A percentile compares a stretch with the other conserved stretches of the same genome.
Conservation (phyloP, 2,888 invertebrate genomes). For the Thera obeliscata region DNA sequence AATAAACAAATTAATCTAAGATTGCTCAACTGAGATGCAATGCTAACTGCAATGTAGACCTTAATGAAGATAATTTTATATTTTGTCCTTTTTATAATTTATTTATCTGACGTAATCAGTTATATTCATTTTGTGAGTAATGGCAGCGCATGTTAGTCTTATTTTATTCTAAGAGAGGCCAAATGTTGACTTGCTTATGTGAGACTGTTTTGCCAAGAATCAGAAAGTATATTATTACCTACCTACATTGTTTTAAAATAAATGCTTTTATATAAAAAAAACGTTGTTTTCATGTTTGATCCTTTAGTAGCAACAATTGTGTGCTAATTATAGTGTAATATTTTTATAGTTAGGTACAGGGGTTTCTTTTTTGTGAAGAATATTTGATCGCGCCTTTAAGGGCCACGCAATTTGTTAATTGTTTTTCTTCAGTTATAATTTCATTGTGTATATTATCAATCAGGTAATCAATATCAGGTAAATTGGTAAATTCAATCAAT, state of each 20-base stretch:
- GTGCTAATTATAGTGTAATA: too few species aligned
- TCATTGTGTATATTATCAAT: too few species aligned
- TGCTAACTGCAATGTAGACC: constrained; percentile 79
- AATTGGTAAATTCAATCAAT: too few species aligned
- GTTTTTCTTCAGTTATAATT: too few species aligned
- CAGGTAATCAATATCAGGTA: too few species aligned
- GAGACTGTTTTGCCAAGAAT: constrained; percentile 85
- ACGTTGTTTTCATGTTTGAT: constrained; percentile 16
- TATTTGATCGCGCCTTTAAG: too few species aligned
- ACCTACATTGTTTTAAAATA: constrained; percentile 85
- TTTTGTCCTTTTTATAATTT: constrained; percentile 74
- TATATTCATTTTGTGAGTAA: constrained; percentile 79
- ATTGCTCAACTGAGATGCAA: constrained; percentile 83
- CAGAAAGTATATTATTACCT: constrained; percentile 85
- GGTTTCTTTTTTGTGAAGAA: too few species aligned
- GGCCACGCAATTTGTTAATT: too few species aligned
- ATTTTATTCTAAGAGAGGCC: constrained; percentile 83
- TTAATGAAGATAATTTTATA: constrained; percentile 72
- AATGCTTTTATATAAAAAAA: constrained; percentile 81
- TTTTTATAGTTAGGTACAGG: too few species aligned
- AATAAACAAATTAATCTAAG: constrained; percentile 78
- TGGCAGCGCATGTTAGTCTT: constrained; percentile 84
- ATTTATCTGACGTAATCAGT: constrained; percentile 79
- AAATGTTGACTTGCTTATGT: constrained; percentile 85
- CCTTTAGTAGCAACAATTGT: neutral